Evolutionary conservation across 2,888 invertebrate species (phyloP).

Genomic region (Megamerina dolium): DNA sequence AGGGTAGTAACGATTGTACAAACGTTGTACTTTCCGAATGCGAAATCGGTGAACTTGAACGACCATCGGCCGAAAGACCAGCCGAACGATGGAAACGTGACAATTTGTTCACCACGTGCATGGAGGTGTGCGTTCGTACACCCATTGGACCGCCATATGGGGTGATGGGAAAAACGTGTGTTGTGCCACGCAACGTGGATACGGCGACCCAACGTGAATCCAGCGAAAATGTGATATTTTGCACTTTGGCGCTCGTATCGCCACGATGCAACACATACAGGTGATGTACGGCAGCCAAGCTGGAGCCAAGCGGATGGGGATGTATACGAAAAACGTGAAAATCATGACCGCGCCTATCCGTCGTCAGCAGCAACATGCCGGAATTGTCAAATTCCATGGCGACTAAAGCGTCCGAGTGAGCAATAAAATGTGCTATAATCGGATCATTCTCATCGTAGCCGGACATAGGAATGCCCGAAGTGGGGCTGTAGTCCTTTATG

Average conservation of each 20-base stretch:
- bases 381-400: constrained; percentile 86
- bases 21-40: constrained; percentile 49
- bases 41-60: constrained; percentile 64
- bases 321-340: constrained; percentile 94
- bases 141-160: constrained; percentile 92
- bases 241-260: constrained; percentile 92
- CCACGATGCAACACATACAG: constrained; percentile 91
- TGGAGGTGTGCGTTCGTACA: constrained; percentile 89
- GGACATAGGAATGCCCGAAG: constrained; percentile 40
- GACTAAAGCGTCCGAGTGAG: constrained; percentile 83
- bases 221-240: constrained; percentile 83
- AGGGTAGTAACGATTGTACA: constrained; percentile 54
- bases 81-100: constrained; percentile 95
- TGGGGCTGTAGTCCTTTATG: constrained; percentile 46
- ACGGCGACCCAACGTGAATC: constrained; percentile 97
- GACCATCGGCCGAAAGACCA: constrained; percentile 68
- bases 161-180: constrained; percentile 94
- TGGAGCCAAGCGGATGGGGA: constrained; percentile 84
- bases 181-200: constrained; percentile 91
- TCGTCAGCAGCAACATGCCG: constrained; percentile 82
- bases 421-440: constrained; percentile 79
- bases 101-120: constrained; percentile 87
- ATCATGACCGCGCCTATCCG: constrained; percentile 87
- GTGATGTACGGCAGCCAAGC: constrained; percentile 86
- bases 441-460: constrained; percentile 57